Evolutionary conservation across 2,113 vertebrate species (phyloP).

Genomic region (Myanophis thanlyinensis): DNA sequence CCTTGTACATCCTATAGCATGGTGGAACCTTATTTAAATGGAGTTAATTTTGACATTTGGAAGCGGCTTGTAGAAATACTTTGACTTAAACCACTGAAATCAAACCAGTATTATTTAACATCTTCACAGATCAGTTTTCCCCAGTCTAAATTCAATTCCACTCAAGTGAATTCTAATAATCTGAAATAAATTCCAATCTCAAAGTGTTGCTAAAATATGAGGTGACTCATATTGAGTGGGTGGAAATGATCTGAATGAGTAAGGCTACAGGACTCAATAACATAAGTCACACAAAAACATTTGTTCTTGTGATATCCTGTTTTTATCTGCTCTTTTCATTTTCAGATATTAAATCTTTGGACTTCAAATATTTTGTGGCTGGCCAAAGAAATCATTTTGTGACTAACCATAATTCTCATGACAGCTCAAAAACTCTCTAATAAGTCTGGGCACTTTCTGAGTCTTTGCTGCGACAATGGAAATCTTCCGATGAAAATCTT

Average conservation of each 20-base stretch:
- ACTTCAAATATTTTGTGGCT: not conserved
- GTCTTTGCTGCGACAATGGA: not conserved
- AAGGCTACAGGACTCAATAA: not conserved
- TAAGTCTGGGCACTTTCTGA: not conserved
- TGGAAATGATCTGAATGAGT: not conserved
- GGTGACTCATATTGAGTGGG: not conserved
- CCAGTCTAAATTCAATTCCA: not conserved
- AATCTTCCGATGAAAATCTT: not conserved
- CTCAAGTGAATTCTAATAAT: not conserved
- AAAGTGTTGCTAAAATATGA: not conserved
- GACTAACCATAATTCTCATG: not conserved
- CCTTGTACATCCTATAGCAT: not conserved
- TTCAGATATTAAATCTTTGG: not conserved
- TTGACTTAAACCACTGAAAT: not conserved
- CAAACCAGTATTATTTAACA: not conserved
- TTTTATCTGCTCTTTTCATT: not conserved
- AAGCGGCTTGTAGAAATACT: not conserved
- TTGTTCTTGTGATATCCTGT: not conserved
- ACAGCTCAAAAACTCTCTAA: not conserved
- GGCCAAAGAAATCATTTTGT: not conserved
- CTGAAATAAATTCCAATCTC: not conserved
- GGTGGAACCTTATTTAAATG: not conserved
- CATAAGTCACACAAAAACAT: not conserved
- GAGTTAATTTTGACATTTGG: not conserved
- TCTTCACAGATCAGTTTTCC: too few species aligned